phyloP scores from a whole-genome alignment of 2,888 invertebrate species.

The Luperina nickerlii region DNA sequence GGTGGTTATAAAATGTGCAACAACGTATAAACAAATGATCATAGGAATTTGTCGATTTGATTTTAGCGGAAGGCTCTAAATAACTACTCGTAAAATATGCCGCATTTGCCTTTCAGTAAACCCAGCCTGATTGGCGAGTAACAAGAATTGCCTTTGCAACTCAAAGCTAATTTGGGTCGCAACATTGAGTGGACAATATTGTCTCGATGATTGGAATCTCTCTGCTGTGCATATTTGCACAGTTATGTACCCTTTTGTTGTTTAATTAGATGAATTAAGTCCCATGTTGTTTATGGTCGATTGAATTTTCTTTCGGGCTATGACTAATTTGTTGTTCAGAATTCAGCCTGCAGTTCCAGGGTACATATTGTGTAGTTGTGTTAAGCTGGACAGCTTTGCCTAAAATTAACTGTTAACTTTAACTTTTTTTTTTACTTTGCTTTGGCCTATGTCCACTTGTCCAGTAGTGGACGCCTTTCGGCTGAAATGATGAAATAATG shows the following conservation, averaged over 20 bases:
- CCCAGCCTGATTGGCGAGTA: constrained; percentile 38
- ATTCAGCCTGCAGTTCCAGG: not conserved
- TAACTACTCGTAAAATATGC: not conserved
- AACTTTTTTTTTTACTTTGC: no score
- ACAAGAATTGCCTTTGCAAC: constrained; percentile 30
- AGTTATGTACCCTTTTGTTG: constrained; percentile 17
- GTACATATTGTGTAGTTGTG: not conserved
- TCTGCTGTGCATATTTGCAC: constrained; percentile 28
- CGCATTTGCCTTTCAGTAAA: constrained; percentile 8
- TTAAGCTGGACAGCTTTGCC: not conserved
- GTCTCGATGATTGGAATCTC: constrained; percentile 44
- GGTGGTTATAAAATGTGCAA: no score
- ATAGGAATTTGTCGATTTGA: not conserved
- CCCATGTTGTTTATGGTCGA: not conserved
- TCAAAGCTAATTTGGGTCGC: constrained; percentile 55
- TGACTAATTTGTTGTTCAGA: not conserved
- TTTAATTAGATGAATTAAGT: constrained; percentile 29
- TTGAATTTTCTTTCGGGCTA: not conserved
- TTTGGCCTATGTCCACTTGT: no score
- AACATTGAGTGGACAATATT: constrained; percentile 49
- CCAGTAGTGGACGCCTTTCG: no score
- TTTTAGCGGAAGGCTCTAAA: not conserved
- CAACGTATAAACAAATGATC: not conserved
- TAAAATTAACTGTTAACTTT: no score
- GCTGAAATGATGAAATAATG: no score